phyloP scores from a whole-genome alignment of 92 coral and sea anemone genomes.

The Bergia puertoricense region DNA sequence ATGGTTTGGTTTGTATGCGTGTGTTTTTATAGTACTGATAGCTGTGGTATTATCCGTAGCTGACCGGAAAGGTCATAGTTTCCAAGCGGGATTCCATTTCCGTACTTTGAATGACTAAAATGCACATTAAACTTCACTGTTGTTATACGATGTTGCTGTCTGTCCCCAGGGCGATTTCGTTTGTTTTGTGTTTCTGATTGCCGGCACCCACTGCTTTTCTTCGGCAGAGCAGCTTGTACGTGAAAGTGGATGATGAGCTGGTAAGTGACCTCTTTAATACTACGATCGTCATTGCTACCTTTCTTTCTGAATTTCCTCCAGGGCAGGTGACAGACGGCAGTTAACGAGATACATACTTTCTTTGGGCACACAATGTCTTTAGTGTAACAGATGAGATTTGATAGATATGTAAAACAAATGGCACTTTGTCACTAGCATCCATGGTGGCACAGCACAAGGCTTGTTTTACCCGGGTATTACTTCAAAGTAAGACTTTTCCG shows the following conservation, averaged over 20 bases:
- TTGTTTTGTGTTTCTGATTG: slow-evolving; percentile 21
- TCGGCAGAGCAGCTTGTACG: slow-evolving; percentile 22
- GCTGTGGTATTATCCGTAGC: background rate
- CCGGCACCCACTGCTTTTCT: slow-evolving; percentile 24
- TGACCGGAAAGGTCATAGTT: slow-evolving; percentile 40
- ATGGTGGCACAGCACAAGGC: slow-evolving; percentile 18
- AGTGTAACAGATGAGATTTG: slow-evolving; percentile 23
- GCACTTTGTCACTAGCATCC: background rate
- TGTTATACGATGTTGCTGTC: background rate
- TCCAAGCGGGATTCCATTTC: slow-evolving; percentile 24
- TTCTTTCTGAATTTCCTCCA: background rate
- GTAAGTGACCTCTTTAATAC: slow-evolving; percentile 13
- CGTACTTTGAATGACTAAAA: slow-evolving; percentile 27
- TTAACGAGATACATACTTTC: background rate
- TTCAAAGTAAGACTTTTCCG: background rate
- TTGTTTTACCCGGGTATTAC: background rate
- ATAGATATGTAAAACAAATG: slow-evolving; percentile 33
- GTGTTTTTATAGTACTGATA: background rate
- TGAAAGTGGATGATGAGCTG: background rate
- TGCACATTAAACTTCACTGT: slow-evolving; percentile 14
- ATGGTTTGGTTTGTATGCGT: slow-evolving; percentile 31
- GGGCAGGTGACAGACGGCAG: background rate
- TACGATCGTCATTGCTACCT: background rate
- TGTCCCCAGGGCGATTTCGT: slow-evolving; percentile 29
- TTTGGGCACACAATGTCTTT: background rate